A percentile compares a stretch with the other conserved stretches of the same genome.
Conservation (phyloP, 2,797 vertebrate genomes). For the Myotis vivesi region DNA sequence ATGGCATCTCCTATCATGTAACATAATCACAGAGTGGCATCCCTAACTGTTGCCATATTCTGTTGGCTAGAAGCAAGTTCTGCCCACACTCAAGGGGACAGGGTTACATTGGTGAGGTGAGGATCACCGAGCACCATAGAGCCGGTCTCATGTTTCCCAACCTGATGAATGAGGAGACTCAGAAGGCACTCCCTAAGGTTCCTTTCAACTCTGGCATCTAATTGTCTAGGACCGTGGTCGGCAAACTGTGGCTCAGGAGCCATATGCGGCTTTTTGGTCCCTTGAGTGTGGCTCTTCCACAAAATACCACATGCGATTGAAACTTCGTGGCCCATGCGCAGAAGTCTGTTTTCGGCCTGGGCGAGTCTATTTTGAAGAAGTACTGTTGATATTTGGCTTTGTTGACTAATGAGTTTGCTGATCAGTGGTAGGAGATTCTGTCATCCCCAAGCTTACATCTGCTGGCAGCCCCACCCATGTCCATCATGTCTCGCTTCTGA, state of each 20-base stretch:
- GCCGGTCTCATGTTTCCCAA: not conserved
- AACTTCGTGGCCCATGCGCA: too few relatives aligned
- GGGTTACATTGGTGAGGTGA: not conserved
- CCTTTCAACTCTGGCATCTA: not conserved
- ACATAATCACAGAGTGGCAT: not conserved
- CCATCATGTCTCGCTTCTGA: not conserved
- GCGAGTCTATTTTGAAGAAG: too few relatives aligned
- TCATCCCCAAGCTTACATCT: not conserved
- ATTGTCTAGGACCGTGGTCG: not conserved
- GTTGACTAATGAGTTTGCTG: too few relatives aligned
- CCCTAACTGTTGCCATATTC: not conserved
- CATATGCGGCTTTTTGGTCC: too few relatives aligned
- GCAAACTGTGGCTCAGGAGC: too few relatives aligned
- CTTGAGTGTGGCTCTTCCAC: too few relatives aligned
- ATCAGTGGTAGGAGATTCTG: too few relatives aligned
- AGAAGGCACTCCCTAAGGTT: not conserved
- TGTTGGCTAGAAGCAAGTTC: not conserved
- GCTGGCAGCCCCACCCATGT: not conserved
- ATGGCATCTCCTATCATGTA: not conserved
- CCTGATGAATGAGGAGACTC: not conserved
- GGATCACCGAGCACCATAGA: not conserved
- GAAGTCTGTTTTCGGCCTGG: too few relatives aligned
- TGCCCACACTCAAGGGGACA: not conserved
- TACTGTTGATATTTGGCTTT: too few relatives aligned
- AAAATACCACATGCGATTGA: too few relatives aligned